phyloP scores from a whole-genome alignment of 2,797 vertebrate genomes.

The Hemibagrus guttatus region DNA sequence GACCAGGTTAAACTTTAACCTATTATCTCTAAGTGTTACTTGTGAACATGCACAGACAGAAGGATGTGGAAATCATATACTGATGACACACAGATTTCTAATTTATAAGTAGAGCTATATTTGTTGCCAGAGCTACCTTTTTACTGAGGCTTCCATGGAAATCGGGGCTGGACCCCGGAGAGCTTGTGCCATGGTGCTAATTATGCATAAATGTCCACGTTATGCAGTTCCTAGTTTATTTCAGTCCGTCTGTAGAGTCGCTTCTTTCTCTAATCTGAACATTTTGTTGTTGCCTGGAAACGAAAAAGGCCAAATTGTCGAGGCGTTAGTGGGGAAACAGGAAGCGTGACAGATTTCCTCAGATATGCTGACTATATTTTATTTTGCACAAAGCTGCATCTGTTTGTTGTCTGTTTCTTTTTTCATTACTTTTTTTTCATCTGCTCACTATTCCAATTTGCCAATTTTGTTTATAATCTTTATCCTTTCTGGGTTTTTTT shows the following conservation, averaged over 20 bases:
- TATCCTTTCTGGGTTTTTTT: neutral
- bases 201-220: conserved; percentile 41
- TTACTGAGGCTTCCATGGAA: conserved; percentile 57
- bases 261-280: neutral
- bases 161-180: conserved; percentile 65
- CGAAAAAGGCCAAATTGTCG: neutral
- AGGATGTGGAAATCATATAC: conserved; percentile 44
- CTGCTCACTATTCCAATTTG: conserved; percentile 26
- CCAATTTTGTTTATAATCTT: neutral
- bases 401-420: conserved; percentile 10
- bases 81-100: conserved; percentile 41
- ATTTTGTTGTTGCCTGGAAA: neutral
- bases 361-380: neutral
- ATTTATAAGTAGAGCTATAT: conserved; percentile 59
- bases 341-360: neutral
- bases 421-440: neutral
- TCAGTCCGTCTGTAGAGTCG: conserved; percentile 37
- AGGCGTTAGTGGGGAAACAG: neutral
- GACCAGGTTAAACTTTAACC: conserved; percentile 50
- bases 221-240: conserved; percentile 2
- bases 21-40: conserved; percentile 53
- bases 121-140: conserved; percentile 65
- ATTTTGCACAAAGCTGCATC: conserved; percentile 1
- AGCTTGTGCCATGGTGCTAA: conserved; percentile 58
- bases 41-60: conserved; percentile 24